Percentiles rank a stretch among this genome's conserved stretches.
Evolutionary conservation across 2,888 invertebrate species (phyloP).

Genomic region (Tortrix viridana): DNA sequence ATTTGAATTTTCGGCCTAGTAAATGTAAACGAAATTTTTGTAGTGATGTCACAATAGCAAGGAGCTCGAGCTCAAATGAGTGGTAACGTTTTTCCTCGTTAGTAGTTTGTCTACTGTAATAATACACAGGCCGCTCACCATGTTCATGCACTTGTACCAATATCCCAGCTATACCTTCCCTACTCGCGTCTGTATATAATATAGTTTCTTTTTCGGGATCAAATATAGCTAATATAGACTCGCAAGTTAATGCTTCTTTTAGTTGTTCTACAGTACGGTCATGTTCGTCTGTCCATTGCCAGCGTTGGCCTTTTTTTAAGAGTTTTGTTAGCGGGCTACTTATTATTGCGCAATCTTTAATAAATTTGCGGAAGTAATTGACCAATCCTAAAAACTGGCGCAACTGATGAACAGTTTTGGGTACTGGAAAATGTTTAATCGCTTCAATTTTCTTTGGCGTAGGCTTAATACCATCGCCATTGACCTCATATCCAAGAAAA

Average conservation of each 20-base stretch:
- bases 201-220: neutral
- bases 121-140: conserved; percentile 15
- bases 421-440: neutral
- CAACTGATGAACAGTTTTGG: conserved; percentile 6
- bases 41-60: neutral
- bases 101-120: conserved; percentile 14
- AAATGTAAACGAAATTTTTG: conserved; percentile 3
- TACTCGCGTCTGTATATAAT: conserved; percentile 10
- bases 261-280: too few relatives aligned
- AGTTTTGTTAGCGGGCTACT: conserved; percentile 5
- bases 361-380: conserved; percentile 18
- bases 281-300: too few relatives aligned
- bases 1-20: neutral
- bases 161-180: conserved; percentile 7
- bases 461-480: neutral
- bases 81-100: conserved; percentile 14
- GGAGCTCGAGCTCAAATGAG: conserved; percentile 14
- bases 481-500: conserved; percentile 3
- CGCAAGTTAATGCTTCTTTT: too few relatives aligned
- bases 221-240: conserved; percentile 6
- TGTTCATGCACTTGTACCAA: neutral
- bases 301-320: neutral
- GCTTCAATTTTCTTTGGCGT: conserved; percentile 2
- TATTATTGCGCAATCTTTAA: neutral
- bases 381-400: conserved; percentile 9